Conservation (phyloP, 2,113 vertebrate species). For the Albula goreensis region DNA sequence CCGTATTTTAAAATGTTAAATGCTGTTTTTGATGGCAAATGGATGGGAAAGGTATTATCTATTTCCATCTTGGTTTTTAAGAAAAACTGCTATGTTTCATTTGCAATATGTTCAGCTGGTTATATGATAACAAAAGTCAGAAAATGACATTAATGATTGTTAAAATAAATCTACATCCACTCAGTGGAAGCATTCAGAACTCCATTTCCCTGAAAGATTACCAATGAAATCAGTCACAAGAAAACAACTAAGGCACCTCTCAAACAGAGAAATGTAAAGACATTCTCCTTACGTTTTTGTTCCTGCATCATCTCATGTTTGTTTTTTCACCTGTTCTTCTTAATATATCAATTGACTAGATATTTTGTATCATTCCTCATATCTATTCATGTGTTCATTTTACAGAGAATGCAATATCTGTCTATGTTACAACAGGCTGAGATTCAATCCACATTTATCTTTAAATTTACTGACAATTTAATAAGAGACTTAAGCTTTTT, state of each 20-base stretch:
- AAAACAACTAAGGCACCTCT: background rate
- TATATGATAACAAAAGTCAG: background rate
- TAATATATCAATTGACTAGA: background rate
- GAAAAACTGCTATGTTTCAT: background rate
- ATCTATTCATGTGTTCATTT: background rate
- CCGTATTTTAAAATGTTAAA: background rate
- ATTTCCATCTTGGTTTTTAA: background rate
- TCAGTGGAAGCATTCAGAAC: too few species aligned
- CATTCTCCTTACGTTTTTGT: background rate
- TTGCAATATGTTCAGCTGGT: background rate
- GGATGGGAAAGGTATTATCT: too few species aligned
- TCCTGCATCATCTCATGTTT: background rate
- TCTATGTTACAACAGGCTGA: background rate
- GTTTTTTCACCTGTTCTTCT: background rate
- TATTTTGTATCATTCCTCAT: background rate
- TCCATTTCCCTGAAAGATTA: too few species aligned
- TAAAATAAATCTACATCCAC: too few species aligned
- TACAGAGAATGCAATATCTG: background rate
- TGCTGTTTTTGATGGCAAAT: background rate
- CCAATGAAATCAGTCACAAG: background rate
- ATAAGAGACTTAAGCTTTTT: too few species aligned
- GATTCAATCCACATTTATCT: too few species aligned
- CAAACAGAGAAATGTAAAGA: background rate
- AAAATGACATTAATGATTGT: background rate
- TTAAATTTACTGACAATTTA: too few species aligned